Evolutionary conservation across 2,113 vertebrate species (phyloP), one percentile per base, ranked within the genome.

Genomic region (Puntigrus tetrazona): DNA sequence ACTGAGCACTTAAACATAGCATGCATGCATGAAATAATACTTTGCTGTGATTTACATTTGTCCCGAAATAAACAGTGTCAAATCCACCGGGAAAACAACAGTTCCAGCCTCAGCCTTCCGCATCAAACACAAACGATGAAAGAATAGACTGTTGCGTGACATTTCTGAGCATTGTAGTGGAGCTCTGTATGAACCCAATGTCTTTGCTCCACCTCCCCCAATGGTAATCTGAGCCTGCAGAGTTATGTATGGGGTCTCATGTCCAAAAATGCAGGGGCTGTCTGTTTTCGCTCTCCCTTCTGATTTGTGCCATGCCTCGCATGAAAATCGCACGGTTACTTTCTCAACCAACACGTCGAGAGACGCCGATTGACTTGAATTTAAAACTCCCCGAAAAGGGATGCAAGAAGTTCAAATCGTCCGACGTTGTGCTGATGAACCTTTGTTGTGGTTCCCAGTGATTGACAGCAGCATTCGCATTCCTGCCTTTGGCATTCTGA

Each of bases 211-310:
- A 92, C 94, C 93, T 94, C 90, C 89, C 88, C 89, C 90, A 92
- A 86, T 91, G 81, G 94, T 94, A 95, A 95, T 86, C 88, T 88
- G 94, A 95, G 89, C 89, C 88, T 76, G 80, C 84, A 76, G 77
- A 91, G 82, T 81, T 86, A 88, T 88, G 90, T 90, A 86, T 93
- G 93, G 94, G 94, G 93, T 93, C 93, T 94, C 94, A 91, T 76
- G 83, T 89, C 82, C 91, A 86, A 87, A 91, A 90, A 61, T 18
- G 91, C 94, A 95, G 92, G 94, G 94, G 93, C 93, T 92, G 86
- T 88, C 91, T 94, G 92, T 93, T 93, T 94, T 94, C 88, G 86
- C 93, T 93, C 87, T 36, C 47, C 85, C 16, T 61, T 89, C 90
- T 87, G 89, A 85, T 83, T 77, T 88, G 85, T 89, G 43, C 76